Evolutionary conservation across 2,113 vertebrate species (phyloP), one percentile per base, ranked within the genome.

Genomic region (Perca schrenkii): DNA sequence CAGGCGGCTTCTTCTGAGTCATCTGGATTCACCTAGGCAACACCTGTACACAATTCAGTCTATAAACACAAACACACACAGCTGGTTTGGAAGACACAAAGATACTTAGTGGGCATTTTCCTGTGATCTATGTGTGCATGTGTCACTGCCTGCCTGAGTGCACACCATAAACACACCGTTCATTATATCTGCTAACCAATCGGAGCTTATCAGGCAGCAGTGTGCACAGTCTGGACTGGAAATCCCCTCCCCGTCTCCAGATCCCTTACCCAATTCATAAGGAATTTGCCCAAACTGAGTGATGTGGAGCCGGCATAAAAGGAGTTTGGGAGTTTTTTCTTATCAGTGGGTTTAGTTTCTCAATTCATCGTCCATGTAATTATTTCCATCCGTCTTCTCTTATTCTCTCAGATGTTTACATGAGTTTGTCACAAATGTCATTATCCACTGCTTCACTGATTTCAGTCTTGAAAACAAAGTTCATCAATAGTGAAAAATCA

Each of bases 11-110:
- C 84, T 82, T 90, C 70, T 80, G 88, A 92, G 65, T 92, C 77
- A 81, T 83, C 76, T 49, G 34, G 36, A 58, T 72, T 94, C 77
- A 82, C 92, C 88, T 28, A 28, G 84, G 86, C 63, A 89, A 94
- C 91, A 82, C 88, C 90, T 92, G 88, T 74, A 83, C 69, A 92
- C 83, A 83, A 49, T 77, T 47, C 80, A 16, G n/a, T 12, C 58
- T 17, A 73, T 22, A 87, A 86, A 89, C 74, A 89, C 69, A 87
- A 66, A 89, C 82, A 73, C 72, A 77, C 84, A 86, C 78, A 82
- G 75, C 77, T 89, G 85, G 47, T 86, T 60, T 49, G 8, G 34
- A 31, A 62, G 53, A 64, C 67, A 68, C 25, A 88, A 49, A 68
- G 34, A 77, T 60, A 72, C 63, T 74, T 15, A 28, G 22, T n/a